Base-by-base conservation (phyloP, 2,797 vertebrate genomes). In the Lindbergichthys nudifrons region DNA sequence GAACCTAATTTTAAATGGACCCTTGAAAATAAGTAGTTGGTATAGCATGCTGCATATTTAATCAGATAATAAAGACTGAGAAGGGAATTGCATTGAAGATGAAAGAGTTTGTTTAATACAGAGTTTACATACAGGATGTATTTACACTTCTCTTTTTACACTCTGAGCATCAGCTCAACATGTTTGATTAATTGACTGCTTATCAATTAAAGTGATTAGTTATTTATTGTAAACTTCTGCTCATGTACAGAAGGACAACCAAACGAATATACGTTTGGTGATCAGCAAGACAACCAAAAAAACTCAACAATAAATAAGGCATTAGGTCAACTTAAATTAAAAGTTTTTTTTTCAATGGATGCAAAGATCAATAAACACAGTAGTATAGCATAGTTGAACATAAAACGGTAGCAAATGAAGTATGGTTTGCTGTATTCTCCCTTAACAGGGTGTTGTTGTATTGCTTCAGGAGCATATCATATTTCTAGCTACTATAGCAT, bases 291-390 rank as follows among this genome's bases (percentile, higher is more conserved):
- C 56, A 64, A 53, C 53, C 65, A 77, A 65, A 81, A 65, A 81
- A 74, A 83, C 45, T 41, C 15, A 86, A 82, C 53, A 90, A 92
- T 90, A 92, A 93, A 92, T 93, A 93, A 94, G 90, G 92, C 92
- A 92, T 92, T 72, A 75, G 88, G 90, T 89, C 77, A 83, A 81
- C 47, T 51, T 85, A 76, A 87, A 89, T 75, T 32, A 75, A 82
- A 69, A 72, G 70, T 42, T 51, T 54, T 75, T 66, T 64, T 67
- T 43, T 65, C 12, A 69, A n/a, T 39, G 54, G 47, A 85, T 79
- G 65, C 54, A 66, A 58, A 83, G 15, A 21, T 82, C 42, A 82
- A 76, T 45, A 50, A 73, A 83, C 76, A 85, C 63, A 80, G 77
- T 80, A 73, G 65, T 77, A 58, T 82, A 73, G 78, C 57, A 21